Conservation (phyloP, 1,140 invertebrate species). For the Bombus confusus region DNA sequence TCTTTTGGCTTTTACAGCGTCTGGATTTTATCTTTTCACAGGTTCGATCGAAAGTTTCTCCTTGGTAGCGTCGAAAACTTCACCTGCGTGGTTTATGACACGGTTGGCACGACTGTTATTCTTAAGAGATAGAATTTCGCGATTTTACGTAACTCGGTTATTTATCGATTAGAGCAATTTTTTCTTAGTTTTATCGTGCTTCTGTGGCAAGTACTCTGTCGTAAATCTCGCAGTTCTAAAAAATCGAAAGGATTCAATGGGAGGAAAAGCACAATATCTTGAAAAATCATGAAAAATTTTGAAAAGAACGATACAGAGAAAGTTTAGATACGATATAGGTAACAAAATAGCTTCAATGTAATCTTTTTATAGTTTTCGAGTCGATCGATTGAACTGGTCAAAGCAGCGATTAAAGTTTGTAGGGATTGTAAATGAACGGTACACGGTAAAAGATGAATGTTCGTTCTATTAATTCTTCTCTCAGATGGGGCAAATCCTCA, state of each 20-base stretch:
- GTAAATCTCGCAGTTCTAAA: too few relatives aligned
- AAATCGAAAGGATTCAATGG: too few relatives aligned
- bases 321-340: too few relatives aligned
- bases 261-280: too few relatives aligned
- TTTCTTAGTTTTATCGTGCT: too few relatives aligned
- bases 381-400: neutral
- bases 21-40: neutral
- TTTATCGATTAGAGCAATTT: neutral
- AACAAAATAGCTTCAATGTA: too few relatives aligned
- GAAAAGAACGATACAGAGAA: too few relatives aligned
- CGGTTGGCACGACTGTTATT: neutral
- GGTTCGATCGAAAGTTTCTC: neutral
- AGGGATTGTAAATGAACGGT: neutral
- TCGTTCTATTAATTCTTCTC: conserved; percentile 19
- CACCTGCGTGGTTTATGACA: neutral
- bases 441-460: neutral
- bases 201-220: too few relatives aligned
- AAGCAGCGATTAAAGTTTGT: neutral
- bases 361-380: too few relatives aligned
- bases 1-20: neutral
- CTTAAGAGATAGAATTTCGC: neutral
- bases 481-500: neutral
- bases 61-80: neutral
- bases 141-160: neutral
- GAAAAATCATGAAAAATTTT: too few relatives aligned